Conservation (phyloP, 2,888 invertebrate species). For the Lepidochrysops patricia region DNA sequence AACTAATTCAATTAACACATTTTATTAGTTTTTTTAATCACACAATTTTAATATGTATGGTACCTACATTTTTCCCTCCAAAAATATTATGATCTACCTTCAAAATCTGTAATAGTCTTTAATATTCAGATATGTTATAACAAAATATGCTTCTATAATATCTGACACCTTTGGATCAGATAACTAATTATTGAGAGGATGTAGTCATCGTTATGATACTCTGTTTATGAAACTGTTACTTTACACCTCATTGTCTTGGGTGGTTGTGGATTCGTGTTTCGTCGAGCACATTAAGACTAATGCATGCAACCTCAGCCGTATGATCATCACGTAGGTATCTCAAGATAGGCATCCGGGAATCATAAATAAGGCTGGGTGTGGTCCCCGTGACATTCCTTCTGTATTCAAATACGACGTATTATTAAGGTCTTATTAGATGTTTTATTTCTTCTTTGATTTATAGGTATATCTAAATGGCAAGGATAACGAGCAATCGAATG, state of each 20-base stretch:
- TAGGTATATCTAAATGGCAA: not conserved
- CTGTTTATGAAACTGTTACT: conserved; percentile 16
- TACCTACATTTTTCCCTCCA: not conserved
- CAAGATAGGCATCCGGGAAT: conserved; percentile 11
- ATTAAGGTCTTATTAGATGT: not conserved
- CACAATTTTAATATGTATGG: too few species aligned
- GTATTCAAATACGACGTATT: not conserved
- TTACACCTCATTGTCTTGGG: conserved; percentile 19
- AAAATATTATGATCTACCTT: not conserved
- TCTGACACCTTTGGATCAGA: not conserved
- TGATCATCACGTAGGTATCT: not conserved
- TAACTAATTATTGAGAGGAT: not conserved
- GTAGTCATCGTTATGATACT: not conserved
- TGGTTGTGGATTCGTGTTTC: conserved; percentile 18
- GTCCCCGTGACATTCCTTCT: not conserved
- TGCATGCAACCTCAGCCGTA: conserved; percentile 7
- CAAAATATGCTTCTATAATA: too few species aligned
- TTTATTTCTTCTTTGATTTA: not conserved
- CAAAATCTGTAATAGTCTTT: too few species aligned
- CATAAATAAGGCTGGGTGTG: conserved; percentile 8
- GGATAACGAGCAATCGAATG: not conserved
- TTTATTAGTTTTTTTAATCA: too few species aligned
- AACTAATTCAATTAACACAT: too few species aligned
- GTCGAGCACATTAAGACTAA: conserved; percentile 11
- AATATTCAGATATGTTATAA: too few species aligned